Evolutionary conservation across 64 coral and sea anemone species (phyloP), one percentile per base, ranked within the genome.

Genomic region (Montipora sp.): DNA sequence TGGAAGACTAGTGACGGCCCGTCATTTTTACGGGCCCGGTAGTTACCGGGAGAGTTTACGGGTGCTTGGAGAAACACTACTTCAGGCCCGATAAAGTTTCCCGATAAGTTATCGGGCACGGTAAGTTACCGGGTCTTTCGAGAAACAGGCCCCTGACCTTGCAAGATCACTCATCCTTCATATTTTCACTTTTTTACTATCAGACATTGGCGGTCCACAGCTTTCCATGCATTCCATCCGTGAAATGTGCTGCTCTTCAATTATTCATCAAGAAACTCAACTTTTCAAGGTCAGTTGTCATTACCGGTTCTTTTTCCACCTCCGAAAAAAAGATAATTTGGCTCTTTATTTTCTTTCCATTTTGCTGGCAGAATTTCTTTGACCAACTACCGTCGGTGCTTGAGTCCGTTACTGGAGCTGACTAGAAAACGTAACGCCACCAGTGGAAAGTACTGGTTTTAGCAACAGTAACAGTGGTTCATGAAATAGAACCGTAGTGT

Each of bases 221-320:
- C 92, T 98, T 7, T 77, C 94, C 60, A 98, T 98, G 97, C 97
- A 98, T 68, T 98, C 97, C 11, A 96, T 96, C 80, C 91, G 94
- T 88, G 97, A 98, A 53, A 96, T 98, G 94, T 96, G 97, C 57
- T 95, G 97, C 24, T 81, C 94, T 0, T 96, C 94, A 1, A 91
- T 92, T 7, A 90, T 99, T 46, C 59, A 95, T 65, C 97, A 99
- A 65, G 93, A 92, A 73, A 83, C 86, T 2, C 81, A 92, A 19
- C 89, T 99, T 3, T 99, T 89, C 79, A 99, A 99, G 97, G 97
- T 98, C 8, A 83, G n/a, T 73, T 75, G 27, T 88, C 21, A 20
- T 63, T 36, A 36, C 36, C 36, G 36, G 36, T 36, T 8, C 23
- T 19, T 20, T 7, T 22, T 20, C 2, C 69, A 5, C 18, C 3